Percentiles rank a stretch among this genome's conserved stretches.
Evolutionary conservation across 2,888 invertebrate species (phyloP).

Genomic region (Serripes groenlandicus): DNA sequence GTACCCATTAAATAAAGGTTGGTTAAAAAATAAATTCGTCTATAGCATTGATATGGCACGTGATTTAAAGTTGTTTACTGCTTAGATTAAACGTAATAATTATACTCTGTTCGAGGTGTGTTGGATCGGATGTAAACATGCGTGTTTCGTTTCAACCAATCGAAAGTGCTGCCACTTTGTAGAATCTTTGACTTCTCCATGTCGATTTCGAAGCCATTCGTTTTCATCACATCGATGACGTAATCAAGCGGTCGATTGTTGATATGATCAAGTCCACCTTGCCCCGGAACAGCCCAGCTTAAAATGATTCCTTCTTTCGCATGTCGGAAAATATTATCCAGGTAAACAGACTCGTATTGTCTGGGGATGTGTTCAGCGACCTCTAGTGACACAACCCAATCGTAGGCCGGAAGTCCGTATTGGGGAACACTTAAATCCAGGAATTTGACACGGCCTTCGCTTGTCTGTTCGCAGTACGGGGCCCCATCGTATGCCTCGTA

Average conservation of each 20-base stretch:
- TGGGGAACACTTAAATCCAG: slow-evolving; percentile 70
- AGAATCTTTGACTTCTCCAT: slow-evolving; percentile 25
- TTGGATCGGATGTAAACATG: slow-evolving; percentile 40
- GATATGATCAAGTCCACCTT: slow-evolving; percentile 45
- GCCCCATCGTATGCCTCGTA: slow-evolving; percentile 69
- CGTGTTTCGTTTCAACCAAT: slow-evolving; percentile 43
- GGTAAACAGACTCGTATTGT: slow-evolving; percentile 53
- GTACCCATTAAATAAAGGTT: too few relatives aligned
- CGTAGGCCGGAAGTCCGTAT: slow-evolving; percentile 68
- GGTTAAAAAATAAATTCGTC: too few relatives aligned
- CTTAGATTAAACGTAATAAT: neutral
- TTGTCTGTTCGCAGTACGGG: slow-evolving; percentile 58
- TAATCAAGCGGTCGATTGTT: slow-evolving; percentile 48
- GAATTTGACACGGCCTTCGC: slow-evolving; percentile 64
- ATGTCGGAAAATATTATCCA: slow-evolving; percentile 66
- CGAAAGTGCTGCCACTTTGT: slow-evolving; percentile 17
- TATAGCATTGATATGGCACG: too few relatives aligned
- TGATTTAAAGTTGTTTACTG: too few relatives aligned
- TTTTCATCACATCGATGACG: slow-evolving; percentile 30
- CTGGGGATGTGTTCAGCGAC: slow-evolving; percentile 69
- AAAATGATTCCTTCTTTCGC: slow-evolving; percentile 63
- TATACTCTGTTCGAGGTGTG: neutral
- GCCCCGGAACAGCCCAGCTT: slow-evolving; percentile 65
- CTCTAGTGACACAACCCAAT: slow-evolving; percentile 71
- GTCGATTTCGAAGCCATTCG: slow-evolving; percentile 41